Evolutionary conservation across 2,888 invertebrate species (phyloP).

Genomic region (Eubasilissa splendida): DNA sequence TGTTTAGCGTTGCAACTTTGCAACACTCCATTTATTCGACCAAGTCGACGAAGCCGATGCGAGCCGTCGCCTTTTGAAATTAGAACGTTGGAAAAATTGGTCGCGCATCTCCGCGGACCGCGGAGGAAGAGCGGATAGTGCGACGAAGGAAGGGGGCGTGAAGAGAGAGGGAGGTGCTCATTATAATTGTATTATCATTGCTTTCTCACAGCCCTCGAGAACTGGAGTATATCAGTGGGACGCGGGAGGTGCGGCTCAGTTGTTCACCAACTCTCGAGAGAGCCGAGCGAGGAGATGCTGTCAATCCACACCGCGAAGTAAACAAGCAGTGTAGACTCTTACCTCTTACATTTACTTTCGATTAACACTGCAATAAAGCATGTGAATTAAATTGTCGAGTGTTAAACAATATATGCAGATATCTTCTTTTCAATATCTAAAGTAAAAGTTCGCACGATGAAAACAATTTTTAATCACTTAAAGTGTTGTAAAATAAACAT

Average conservation of each 20-base stretch:
- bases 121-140: constrained; percentile 7
- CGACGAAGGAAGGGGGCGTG: constrained; percentile 12
- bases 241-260: constrained; percentile 50
- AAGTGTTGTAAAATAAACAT: background rate
- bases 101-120: constrained; percentile 14
- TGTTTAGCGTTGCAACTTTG: too few relatives aligned
- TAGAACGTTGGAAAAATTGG: constrained; percentile 20
- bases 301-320: too few relatives aligned
- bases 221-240: constrained; percentile 58
- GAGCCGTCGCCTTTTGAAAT: constrained; percentile 8
- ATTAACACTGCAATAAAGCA: too few relatives aligned
- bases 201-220: constrained; percentile 57
- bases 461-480: too few relatives aligned
- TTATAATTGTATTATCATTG: constrained; percentile 48
- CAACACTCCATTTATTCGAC: too few relatives aligned
- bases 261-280: constrained; percentile 37
- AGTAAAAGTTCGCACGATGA: too few relatives aligned
- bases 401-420: too few relatives aligned
- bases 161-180: constrained; percentile 45
- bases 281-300: background rate
- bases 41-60: background rate
- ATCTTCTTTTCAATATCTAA: too few relatives aligned
- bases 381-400: too few relatives aligned
- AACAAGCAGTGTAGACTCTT: too few relatives aligned
- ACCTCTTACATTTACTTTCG: too few relatives aligned